These are phyloP conservation scores for Drosophila santomea DNA, from an alignment of 1,140 invertebrate genomes.

Conservation along the genomic window DNA sequence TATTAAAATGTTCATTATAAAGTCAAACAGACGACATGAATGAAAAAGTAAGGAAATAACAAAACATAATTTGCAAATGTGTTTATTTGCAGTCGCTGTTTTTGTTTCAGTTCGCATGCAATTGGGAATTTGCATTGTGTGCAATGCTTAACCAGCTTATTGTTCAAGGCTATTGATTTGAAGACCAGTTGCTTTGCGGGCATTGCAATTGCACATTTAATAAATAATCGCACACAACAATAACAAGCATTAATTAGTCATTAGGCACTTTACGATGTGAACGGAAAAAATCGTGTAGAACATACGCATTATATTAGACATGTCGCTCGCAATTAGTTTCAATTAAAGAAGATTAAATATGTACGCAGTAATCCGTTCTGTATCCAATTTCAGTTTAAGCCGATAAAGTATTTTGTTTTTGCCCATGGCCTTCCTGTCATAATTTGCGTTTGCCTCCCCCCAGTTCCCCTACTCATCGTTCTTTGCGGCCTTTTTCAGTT, in stretches of 20 bases:
- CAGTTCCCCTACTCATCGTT: not conserved
- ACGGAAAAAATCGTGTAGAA: slow-evolving; percentile 21
- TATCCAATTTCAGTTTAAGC: slow-evolving; percentile 37
- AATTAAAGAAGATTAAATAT: slow-evolving; percentile 54
- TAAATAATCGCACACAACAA: slow-evolving; percentile 57
- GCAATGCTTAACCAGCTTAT: slow-evolving; percentile 69
- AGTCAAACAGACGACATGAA: slow-evolving; percentile 61
- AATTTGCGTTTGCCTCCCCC: slow-evolving; percentile 37
- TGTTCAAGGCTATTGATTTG: slow-evolving; percentile 53
- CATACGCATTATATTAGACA: slow-evolving; percentile 48
- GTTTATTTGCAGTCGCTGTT: slow-evolving; percentile 31
- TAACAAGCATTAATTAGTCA: slow-evolving; percentile 70
- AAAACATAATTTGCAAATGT: slow-evolving; percentile 67
- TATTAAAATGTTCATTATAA: slow-evolving; percentile 79
- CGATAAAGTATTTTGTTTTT: slow-evolving; percentile 28
- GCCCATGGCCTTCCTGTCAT: slow-evolving; percentile 21
- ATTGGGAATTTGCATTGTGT: slow-evolving; percentile 33
- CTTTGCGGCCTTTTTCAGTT: slow-evolving; percentile 14
- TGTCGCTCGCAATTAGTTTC: slow-evolving; percentile 59
- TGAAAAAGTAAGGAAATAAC: slow-evolving; percentile 21
- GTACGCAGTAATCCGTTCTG: slow-evolving; percentile 15
- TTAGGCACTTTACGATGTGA: slow-evolving; percentile 53
- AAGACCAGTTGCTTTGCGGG: slow-evolving; percentile 5
- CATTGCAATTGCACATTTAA: slow-evolving; percentile 16
- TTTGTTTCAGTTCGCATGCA: slow-evolving; percentile 24